Conservation (phyloP, 2,888 invertebrate genomes). For the Nycteola revayana region DNA sequence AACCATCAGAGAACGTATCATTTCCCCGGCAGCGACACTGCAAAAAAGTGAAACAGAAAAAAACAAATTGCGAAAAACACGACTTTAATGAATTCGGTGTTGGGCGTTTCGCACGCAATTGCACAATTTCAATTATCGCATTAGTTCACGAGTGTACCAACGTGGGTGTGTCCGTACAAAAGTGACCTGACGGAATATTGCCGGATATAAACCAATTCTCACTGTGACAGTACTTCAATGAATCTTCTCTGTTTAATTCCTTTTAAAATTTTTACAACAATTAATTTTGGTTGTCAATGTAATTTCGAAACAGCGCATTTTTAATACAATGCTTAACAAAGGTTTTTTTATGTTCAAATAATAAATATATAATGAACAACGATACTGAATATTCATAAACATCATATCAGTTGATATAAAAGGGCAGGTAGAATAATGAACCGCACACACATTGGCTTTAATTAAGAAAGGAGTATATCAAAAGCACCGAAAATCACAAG, state of each 20-base stretch:
- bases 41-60: constrained; percentile 43
- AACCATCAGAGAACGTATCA: constrained; percentile 63
- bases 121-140: constrained; percentile 83
- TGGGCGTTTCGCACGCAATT: constrained; percentile 79
- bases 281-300: too few species aligned
- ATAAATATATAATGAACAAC: not conserved
- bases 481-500: constrained; percentile 64
- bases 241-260: not conserved
- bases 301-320: too few species aligned
- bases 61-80: constrained; percentile 66
- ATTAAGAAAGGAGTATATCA: constrained; percentile 64
- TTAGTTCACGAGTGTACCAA: constrained; percentile 63
- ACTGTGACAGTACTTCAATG: constrained; percentile 33
- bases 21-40: constrained; percentile 49
- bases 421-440: constrained; percentile 46
- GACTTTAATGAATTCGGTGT: constrained; percentile 74
- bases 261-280: too few species aligned
- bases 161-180: constrained; percentile 43
- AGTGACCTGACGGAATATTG: constrained; percentile 53
- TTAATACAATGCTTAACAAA: too few species aligned
- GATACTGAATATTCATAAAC: constrained; percentile 34
- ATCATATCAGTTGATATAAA: constrained; percentile 30
- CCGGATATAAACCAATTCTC: constrained; percentile 37
- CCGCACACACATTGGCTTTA: constrained; percentile 43
- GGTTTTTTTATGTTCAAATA: too few species aligned